Conservation (phyloP, 2,888 invertebrate species). For the Lampropteryx suffumata region DNA sequence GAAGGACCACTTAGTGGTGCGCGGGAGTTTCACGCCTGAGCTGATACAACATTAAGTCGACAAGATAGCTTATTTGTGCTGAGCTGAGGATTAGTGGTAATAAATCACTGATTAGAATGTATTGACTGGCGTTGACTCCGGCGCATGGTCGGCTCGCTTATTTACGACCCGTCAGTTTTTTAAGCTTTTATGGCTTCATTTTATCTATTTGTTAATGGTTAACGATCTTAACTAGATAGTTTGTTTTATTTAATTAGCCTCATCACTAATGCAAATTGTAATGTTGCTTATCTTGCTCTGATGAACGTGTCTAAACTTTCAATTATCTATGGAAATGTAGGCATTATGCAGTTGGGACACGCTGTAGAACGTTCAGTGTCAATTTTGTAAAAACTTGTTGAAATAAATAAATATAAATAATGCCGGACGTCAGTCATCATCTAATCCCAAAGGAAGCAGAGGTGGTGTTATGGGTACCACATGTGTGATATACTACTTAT, state of each 20-base stretch:
- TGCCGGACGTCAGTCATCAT: too few relatives aligned
- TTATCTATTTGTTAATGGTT: constrained; percentile 65
- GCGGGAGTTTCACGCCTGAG: constrained; percentile 82
- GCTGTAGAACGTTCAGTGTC: neutral
- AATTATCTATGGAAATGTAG: constrained; percentile 53
- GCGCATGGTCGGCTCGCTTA: constrained; percentile 65
- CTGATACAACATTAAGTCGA: constrained; percentile 83
- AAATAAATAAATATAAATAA: too few relatives aligned
- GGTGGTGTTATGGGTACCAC: too few relatives aligned
- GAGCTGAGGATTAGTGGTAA: constrained; percentile 80
- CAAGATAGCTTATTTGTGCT: constrained; percentile 83
- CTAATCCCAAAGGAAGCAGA: too few relatives aligned
- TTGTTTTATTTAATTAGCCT: constrained; percentile 65
- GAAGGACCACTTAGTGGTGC: constrained; percentile 83
- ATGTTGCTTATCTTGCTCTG: constrained; percentile 47
- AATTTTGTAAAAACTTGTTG: constrained; percentile 1
- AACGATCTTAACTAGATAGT: constrained; percentile 56
- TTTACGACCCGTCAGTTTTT: constrained; percentile 70
- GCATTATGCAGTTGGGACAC: constrained; percentile 8
- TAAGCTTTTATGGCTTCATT: constrained; percentile 69
- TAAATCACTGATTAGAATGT: constrained; percentile 83
- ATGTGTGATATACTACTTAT: too few relatives aligned
- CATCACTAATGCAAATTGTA: constrained; percentile 55
- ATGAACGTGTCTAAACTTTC: constrained; percentile 43
- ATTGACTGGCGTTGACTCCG: constrained; percentile 79